A percentile compares a stretch with the other conserved stretches of the same genome.
Conservation (phyloP, 2,113 vertebrate genomes). For the Pteruthius melanotis region DNA sequence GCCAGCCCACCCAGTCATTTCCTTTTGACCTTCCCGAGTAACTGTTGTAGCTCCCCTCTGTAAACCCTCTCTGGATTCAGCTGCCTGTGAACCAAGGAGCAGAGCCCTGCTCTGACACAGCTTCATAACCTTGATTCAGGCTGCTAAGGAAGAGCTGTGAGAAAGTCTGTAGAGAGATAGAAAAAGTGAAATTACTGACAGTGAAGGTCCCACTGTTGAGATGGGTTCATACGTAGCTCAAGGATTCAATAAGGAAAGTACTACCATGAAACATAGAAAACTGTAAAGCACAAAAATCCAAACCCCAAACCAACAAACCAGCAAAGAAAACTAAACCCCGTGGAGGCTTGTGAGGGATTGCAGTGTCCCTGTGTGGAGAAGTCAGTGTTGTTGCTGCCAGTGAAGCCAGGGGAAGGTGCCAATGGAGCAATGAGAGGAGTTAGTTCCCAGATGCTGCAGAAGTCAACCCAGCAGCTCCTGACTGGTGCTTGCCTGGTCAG, state of each 20-base stretch:
- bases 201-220: neutral
- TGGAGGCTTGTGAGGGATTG: neutral
- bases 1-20: neutral
- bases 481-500: neutral
- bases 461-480: neutral
- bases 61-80: neutral
- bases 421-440: neutral
- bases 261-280: neutral
- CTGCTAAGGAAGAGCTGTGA: neutral
- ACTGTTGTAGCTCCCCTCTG: neutral
- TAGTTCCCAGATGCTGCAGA: neutral
- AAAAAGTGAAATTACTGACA: neutral
- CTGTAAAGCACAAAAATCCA: neutral
- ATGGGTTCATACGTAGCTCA: neutral
- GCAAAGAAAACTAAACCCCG: neutral
- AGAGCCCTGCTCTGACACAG: neutral
- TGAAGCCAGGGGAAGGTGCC: neutral
- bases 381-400: accelerated
- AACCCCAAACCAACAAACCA: neutral
- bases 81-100: neutral
- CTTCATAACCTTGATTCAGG: neutral
- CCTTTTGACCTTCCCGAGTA: neutral
- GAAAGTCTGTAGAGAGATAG: neutral
- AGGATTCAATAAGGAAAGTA: neutral
- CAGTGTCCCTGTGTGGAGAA: neutral